phyloP scores from a whole-genome alignment of 1,140 invertebrate species.

The Schlechtendalia chinensis region DNA sequence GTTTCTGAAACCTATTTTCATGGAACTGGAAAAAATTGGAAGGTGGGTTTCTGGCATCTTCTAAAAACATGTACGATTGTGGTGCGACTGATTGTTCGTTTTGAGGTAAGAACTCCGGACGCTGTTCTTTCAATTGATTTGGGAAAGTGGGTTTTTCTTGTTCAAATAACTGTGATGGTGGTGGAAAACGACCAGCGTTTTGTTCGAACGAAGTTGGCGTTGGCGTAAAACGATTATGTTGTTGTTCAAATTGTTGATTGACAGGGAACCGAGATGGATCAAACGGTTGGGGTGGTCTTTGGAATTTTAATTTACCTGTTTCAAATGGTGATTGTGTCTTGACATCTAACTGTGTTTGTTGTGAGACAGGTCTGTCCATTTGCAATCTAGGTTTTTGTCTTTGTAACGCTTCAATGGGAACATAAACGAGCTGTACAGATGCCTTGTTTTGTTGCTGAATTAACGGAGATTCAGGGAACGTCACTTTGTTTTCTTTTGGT shows the following conservation, averaged over 20 bases:
- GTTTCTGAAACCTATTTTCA: constrained; percentile 40
- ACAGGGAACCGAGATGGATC: constrained; percentile 37
- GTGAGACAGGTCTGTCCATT: constrained; percentile 1
- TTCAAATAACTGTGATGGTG: constrained; percentile 28
- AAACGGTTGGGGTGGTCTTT: constrained; percentile 47
- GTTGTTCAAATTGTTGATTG: constrained; percentile 8
- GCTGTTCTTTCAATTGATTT: constrained; percentile 18
- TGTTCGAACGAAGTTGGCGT: constrained; percentile 4
- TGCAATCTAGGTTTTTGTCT: constrained; percentile 33
- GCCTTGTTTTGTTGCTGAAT: constrained; percentile 59
- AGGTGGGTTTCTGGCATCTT: constrained; percentile 15
- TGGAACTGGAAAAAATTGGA: constrained; percentile 38
- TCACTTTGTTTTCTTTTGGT: constrained; percentile 43
- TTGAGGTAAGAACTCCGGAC: constrained; percentile 28
- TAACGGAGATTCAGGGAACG: constrained; percentile 35
- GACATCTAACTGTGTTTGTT: constrained; percentile 1
- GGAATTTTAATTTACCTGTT: constrained; percentile 32
- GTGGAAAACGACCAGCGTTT: not conserved
- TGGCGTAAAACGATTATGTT: not conserved
- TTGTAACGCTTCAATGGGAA: constrained; percentile 72
- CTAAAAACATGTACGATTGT: constrained; percentile 27
- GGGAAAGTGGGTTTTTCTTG: constrained; percentile 19
- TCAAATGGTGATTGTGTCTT: constrained; percentile 32
- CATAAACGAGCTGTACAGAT: constrained; percentile 75
- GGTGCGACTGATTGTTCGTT: constrained; percentile 17